Base-by-base conservation (phyloP, 2,113 vertebrate genomes). In the Stigmatopora nigra region DNA sequence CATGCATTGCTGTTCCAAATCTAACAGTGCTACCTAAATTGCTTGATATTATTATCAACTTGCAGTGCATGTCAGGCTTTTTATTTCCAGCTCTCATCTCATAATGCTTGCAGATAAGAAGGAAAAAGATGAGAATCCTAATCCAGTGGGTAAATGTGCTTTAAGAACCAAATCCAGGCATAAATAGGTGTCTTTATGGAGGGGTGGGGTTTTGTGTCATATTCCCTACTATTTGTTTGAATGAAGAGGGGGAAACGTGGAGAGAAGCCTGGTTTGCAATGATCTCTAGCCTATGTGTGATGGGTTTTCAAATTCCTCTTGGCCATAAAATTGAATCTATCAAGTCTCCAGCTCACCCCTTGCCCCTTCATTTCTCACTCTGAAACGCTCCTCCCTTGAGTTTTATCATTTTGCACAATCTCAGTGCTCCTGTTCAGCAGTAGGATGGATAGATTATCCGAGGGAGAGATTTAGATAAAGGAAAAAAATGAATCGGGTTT, bases 261-360 rank as follows among this genome's bases (percentile, higher is more conserved):
- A 53, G 61, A 73, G 72, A 75, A 75, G 73, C 73, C 65, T 79
- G 80, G 76, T 79, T 84, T 79, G 69, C 71, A 38, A 17, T 79
- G 78, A 87, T 87, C 79, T 78, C 70, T 73, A 71, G 74, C 67
- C 79, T 55, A 72, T 79, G 68, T 80, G 68, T 82, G 81, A 87
- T 87, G 81, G 74, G 87, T 88, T 87, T 83, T 78, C 77, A 87
- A 82, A 86, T 86, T 86, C 72, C 73, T 83, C 80, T 87, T 84
- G 70, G 82, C 80, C 81, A 83, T 85, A 89, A 88, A 89, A 87
- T 85, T 84, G 78, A 89, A 85, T 84, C 79, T 79, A 80, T 86
- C 78, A 79, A 74, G 71, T 75, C 70, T 77, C 69, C 66, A 70
- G 69, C 53, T 61, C 66, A 69, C 75, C 73, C 63, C 49, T 62